Evolutionary conservation across 2,888 invertebrate genomes (phyloP).

Genomic region (Rhamnusium bicolor): DNA sequence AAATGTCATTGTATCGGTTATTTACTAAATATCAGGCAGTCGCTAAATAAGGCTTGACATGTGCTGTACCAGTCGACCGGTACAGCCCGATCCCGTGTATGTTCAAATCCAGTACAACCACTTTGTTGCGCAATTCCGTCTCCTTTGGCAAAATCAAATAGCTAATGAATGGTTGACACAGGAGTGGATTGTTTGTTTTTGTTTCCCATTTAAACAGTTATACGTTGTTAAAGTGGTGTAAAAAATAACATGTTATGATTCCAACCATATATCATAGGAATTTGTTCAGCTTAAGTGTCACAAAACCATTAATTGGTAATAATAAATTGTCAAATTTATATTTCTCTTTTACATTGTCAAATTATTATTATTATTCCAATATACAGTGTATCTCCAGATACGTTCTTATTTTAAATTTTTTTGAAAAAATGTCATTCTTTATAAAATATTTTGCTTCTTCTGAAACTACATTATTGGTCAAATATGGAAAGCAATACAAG

Average conservation of each 20-base stretch:
- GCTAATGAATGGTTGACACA: slow-evolving; percentile 51
- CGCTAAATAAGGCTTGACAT: slow-evolving; percentile 36
- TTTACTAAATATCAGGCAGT: slow-evolving; percentile 11
- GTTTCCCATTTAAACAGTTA: not conserved
- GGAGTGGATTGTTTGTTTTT: not conserved
- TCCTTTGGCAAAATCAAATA: slow-evolving; percentile 24
- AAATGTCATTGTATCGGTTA: slow-evolving; percentile 2
- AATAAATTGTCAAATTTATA: too few species aligned
- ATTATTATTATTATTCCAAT: too few species aligned
- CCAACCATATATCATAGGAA: too few species aligned
- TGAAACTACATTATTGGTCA: too few species aligned
- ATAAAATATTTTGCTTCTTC: too few species aligned
- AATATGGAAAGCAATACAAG: too few species aligned
- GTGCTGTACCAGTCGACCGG: slow-evolving; percentile 30
- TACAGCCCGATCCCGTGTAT: slow-evolving; percentile 29
- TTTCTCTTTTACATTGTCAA: too few species aligned
- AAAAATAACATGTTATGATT: not conserved
- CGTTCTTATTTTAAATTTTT: too few species aligned
- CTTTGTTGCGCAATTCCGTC: slow-evolving; percentile 30
- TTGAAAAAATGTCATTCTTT: too few species aligned
- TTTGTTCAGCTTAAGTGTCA: too few species aligned
- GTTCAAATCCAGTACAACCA: slow-evolving; percentile 21
- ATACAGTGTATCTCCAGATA: too few species aligned
- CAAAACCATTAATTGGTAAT: too few species aligned
- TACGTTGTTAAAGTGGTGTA: not conserved